phyloP scores from a whole-genome alignment of 2,797 vertebrate genomes.

The Dryobates pubescens region DNA sequence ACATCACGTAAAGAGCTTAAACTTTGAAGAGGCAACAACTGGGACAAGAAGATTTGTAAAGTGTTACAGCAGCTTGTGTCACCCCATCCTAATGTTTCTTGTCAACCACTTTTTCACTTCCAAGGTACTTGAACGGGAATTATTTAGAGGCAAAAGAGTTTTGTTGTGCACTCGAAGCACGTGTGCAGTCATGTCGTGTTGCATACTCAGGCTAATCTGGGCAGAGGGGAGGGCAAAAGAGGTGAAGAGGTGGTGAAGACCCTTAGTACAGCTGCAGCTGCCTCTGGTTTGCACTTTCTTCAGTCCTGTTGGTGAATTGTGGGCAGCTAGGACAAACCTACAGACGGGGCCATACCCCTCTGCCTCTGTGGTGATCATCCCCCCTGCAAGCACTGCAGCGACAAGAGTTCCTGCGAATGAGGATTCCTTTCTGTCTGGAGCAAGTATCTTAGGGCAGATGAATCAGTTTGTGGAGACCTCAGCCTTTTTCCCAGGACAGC shows the following conservation, averaged over 20 bases:
- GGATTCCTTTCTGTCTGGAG: slow-evolving; percentile 30
- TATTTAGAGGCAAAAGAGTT: not conserved
- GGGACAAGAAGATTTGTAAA: not conserved
- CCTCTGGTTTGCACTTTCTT: not conserved
- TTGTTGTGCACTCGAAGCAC: not conserved
- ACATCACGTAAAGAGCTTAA: not conserved
- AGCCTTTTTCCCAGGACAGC: slow-evolving; percentile 47
- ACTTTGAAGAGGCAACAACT: rapidly evolving
- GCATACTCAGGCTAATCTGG: not conserved
- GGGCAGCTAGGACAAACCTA: not conserved
- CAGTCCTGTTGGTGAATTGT: not conserved
- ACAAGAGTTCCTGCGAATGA: not conserved
- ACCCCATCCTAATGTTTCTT: not conserved
- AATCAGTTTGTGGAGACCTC: slow-evolving; percentile 46
- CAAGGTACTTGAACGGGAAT: not conserved
- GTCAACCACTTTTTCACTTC: not conserved
- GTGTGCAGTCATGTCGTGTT: not conserved
- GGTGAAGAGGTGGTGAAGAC: not conserved
- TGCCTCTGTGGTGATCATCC: rapidly evolving
- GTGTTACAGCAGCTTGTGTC: not conserved
- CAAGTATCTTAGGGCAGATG: slow-evolving; percentile 29
- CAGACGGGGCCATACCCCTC: rapidly evolving
- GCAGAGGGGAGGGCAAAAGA: not conserved
- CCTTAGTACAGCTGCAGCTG: not conserved
- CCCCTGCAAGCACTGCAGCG: not conserved